Conservation (phyloP, 2,888 invertebrate genomes). For the Colostygia pectinataria region DNA sequence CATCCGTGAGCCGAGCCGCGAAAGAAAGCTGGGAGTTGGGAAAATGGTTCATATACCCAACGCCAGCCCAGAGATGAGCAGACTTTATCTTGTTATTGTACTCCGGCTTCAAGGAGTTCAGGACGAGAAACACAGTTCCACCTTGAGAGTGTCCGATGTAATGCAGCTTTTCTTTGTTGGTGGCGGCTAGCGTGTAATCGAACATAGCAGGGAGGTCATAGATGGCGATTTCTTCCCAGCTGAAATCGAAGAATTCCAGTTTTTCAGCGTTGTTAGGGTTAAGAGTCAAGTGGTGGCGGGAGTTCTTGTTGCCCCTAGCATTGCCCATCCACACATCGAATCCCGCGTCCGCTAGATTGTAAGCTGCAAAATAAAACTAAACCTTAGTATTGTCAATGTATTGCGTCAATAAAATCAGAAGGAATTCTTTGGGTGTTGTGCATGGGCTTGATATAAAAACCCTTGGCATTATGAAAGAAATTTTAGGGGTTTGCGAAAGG, state of each 20-base stretch:
- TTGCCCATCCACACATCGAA: constrained; percentile 94
- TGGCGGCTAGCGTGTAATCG: constrained; percentile 54
- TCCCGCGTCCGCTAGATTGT: constrained; percentile 85
- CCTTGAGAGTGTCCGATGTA: constrained; percentile 75
- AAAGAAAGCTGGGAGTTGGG: constrained; percentile 40
- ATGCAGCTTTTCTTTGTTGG: constrained; percentile 53
- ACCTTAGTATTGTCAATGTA: too few species aligned
- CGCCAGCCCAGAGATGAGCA: constrained; percentile 62
- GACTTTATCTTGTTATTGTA: constrained; percentile 61
- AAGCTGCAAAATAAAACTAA: constrained; percentile 80
- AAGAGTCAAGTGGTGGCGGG: constrained; percentile 78
- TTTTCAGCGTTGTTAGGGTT: constrained; percentile 52
- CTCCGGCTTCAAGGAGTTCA: constrained; percentile 55
- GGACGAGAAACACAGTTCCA: constrained; percentile 58
- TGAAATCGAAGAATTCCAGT: constrained; percentile 61
- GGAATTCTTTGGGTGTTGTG: too few species aligned
- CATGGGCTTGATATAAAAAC: too few species aligned
- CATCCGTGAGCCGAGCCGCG: constrained; percentile 42
- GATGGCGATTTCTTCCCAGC: constrained; percentile 65
- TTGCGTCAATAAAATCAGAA: too few species aligned
- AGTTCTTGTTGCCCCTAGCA: constrained; percentile 89
- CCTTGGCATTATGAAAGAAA: too few species aligned
- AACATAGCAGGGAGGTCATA: constrained; percentile 64
- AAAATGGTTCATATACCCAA: constrained; percentile 58
- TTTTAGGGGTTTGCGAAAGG: too few species aligned